phyloP scores from a whole-genome alignment of 2,113 vertebrate genomes.

The Labeo catla region DNA sequence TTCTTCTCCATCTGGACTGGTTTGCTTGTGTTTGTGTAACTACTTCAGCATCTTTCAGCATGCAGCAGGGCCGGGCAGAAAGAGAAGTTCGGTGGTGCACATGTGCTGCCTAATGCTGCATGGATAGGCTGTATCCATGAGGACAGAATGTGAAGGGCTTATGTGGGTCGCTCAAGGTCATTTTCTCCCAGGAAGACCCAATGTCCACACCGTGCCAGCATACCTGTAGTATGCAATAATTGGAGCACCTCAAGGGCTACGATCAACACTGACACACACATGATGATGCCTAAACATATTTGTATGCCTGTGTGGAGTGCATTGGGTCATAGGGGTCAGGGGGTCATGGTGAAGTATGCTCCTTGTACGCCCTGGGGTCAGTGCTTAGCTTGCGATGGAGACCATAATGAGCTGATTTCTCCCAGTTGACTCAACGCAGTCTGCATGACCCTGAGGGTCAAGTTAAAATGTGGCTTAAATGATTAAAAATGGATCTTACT shows the following conservation, averaged over 20 bases:
- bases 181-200: not conserved
- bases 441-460: not conserved
- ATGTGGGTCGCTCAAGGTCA: not conserved
- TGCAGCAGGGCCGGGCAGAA: not conserved
- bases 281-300: not conserved
- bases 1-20: slow-evolving; percentile 5
- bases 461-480: not conserved
- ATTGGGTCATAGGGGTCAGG: not conserved
- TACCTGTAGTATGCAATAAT: not conserved
- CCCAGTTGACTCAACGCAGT: not conserved
- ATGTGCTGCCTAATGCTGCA: not conserved
- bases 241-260: not conserved
- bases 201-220: not conserved
- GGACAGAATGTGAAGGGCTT: not conserved
- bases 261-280: slow-evolving; percentile 22
- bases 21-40: slow-evolving; percentile 3
- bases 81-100: not conserved
- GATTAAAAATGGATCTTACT: not conserved
- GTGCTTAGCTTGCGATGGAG: not conserved
- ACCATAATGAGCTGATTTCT: slow-evolving; percentile 18
- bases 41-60: not conserved
- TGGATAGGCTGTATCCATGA: not conserved
- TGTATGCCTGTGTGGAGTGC: not conserved
- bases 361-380: not conserved
- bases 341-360: not conserved